Conservation (phyloP, 2,113 vertebrate genomes). For the Cromileptes altivelis region DNA sequence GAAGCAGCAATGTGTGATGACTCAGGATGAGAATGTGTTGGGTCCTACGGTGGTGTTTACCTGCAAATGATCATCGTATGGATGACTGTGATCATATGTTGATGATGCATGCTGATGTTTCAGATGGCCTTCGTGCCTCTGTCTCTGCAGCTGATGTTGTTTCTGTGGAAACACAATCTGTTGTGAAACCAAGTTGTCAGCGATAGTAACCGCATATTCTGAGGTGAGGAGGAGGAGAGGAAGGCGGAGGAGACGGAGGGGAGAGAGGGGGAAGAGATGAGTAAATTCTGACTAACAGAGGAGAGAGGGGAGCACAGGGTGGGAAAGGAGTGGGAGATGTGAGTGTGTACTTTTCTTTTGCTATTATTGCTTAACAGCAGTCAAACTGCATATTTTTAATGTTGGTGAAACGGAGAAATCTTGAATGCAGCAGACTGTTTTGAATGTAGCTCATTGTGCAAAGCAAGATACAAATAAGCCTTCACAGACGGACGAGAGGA, state of each 20-base stretch:
- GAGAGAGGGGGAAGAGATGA: background rate
- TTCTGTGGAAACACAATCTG: slow-evolving; percentile 19
- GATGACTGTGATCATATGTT: too few relatives aligned
- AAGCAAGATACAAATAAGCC: background rate
- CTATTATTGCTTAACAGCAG: background rate
- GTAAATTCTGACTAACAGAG: background rate
- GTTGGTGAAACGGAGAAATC: background rate
- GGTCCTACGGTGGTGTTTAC: background rate
- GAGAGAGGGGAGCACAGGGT: background rate
- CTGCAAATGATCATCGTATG: background rate
- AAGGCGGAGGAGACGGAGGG: background rate
- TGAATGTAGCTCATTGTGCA: background rate
- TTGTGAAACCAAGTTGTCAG: slow-evolving; percentile 2
- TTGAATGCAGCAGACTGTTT: background rate
- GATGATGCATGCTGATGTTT: background rate
- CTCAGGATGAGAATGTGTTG: too few relatives aligned
- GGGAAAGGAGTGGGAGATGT: slow-evolving; percentile 37
- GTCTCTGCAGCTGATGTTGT: background rate
- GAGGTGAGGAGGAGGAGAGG: slow-evolving; percentile 3
- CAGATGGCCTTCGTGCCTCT: background rate
- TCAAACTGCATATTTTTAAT: background rate
- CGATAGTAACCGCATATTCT: background rate
- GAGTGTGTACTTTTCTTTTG: background rate
- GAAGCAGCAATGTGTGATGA: too few relatives aligned
- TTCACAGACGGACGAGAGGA: background rate